These are phyloP conservation scores for Drosophila sturtevanti DNA, from an alignment of 1,140 invertebrate genomes.

Conservation along the genomic window DNA sequence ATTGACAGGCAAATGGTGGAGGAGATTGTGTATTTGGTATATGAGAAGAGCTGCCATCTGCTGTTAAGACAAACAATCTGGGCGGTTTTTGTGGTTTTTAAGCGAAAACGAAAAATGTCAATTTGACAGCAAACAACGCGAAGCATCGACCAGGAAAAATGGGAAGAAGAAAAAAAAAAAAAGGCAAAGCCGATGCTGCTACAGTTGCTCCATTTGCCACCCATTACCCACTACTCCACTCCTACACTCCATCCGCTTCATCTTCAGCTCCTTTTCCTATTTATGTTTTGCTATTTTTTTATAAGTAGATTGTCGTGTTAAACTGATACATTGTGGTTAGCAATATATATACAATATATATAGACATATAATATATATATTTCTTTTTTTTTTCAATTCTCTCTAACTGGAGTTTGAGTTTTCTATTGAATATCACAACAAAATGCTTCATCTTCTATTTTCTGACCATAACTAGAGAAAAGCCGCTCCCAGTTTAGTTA, in stretches of 20 bases:
- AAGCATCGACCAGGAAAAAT: conserved; percentile 16
- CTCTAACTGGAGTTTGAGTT: conserved; percentile 32
- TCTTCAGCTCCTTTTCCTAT: background rate
- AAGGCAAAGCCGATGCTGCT: background rate
- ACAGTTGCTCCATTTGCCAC: background rate
- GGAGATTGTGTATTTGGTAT: background rate
- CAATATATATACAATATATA: no score
- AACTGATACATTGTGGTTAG: conserved; percentile 52
- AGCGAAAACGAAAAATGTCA: conserved; percentile 68
- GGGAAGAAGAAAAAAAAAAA: no score
- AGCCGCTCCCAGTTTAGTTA: conserved; percentile 1
- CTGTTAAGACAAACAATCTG: conserved; percentile 75
- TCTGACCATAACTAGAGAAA: conserved; percentile 37
- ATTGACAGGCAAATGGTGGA: conserved; percentile 61
- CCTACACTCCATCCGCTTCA: background rate
- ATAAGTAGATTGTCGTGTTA: conserved; percentile 69
- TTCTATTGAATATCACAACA: conserved; percentile 47
- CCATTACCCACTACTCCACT: background rate
- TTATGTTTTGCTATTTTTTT: conserved; percentile 25
- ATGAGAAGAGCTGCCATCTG: conserved; percentile 21
- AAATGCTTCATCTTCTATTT: background rate
- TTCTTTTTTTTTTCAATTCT: conserved; percentile 8
- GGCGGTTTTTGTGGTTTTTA: conserved; percentile 60
- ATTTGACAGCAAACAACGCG: conserved; percentile 55
- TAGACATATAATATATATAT: no score